phyloP scores from a whole-genome alignment of 2,113 vertebrate genomes.

The Protobothrops flavoviridis region DNA sequence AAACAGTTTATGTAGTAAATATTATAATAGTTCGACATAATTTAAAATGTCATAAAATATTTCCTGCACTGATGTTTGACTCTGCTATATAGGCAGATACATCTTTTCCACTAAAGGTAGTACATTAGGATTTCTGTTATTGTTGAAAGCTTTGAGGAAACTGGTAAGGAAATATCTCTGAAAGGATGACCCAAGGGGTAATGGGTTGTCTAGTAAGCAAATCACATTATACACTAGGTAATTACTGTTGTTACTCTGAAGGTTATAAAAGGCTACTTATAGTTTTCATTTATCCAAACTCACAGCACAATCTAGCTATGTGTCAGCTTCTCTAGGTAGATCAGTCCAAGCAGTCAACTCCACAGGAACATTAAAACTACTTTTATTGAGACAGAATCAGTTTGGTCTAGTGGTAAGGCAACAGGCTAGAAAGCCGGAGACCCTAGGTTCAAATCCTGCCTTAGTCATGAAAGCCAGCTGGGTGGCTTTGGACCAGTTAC shows the following conservation, averaged over 20 bases:
- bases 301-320: not conserved
- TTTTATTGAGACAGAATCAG: not conserved
- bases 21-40: not conserved
- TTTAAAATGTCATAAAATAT: not conserved
- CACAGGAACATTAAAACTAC: not conserved
- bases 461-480: not conserved
- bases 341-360: not conserved
- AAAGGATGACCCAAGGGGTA: not conserved
- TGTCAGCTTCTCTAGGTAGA: not conserved
- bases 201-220: not conserved
- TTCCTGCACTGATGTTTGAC: not conserved
- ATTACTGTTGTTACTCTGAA: not conserved
- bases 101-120: not conserved
- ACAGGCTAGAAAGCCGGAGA: not conserved
- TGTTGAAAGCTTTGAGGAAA: not conserved
- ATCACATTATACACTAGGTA: not conserved
- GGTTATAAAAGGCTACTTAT: not conserved
- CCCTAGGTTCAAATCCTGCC: not conserved
- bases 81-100: not conserved
- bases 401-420: not conserved
- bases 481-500: not conserved
- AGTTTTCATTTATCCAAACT: not conserved
- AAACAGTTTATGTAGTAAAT: not conserved
- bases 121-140: not conserved
- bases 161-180: not conserved